These are phyloP conservation scores for Epizoanthus illoricatus DNA, from an alignment of 92 coral and sea anemone species.

Conservation along the genomic window DNA sequence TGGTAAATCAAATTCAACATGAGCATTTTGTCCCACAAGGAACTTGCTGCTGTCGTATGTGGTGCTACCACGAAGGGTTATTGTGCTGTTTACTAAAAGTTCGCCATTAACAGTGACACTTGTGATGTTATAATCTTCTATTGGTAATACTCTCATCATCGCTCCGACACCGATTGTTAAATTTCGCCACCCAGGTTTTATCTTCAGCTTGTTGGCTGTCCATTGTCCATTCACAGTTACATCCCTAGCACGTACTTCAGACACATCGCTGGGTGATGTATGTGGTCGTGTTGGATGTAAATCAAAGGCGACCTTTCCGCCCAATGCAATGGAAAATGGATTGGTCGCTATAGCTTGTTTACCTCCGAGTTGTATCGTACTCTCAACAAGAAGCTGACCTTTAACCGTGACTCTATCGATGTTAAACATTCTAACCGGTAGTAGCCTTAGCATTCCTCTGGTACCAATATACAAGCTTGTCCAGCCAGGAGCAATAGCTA, in stretches of 20 bases:
- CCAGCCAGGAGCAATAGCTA: slow-evolving; percentile 80
- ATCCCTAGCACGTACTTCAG: slow-evolving; percentile 23
- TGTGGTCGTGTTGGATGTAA: background rate
- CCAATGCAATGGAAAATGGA: background rate
- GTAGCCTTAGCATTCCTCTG: background rate
- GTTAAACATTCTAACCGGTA: slow-evolving; percentile 17
- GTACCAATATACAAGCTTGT: slow-evolving; percentile 12
- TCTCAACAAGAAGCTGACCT: slow-evolving; percentile 19
- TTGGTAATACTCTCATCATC: slow-evolving; percentile 10
- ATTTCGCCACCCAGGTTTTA: slow-evolving; percentile 38
- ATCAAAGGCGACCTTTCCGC: slow-evolving; percentile 15
- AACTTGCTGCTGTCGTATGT: slow-evolving; percentile 37
- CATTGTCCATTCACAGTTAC: slow-evolving; percentile 40
- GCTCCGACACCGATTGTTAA: slow-evolving; percentile 38
- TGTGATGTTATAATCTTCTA: slow-evolving; percentile 16
- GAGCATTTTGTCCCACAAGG: slow-evolving; percentile 52
- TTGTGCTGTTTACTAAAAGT: slow-evolving; percentile 33
- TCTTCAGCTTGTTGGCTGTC: slow-evolving; percentile 38
- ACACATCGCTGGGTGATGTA: background rate
- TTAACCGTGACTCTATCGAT: slow-evolving; percentile 16
- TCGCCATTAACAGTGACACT: slow-evolving; percentile 38
- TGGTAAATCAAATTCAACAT: slow-evolving; percentile 50
- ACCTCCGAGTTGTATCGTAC: slow-evolving; percentile 15
- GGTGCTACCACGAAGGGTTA: slow-evolving; percentile 14
- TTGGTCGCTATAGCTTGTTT: background rate